phyloP scores from a whole-genome alignment of 2,888 invertebrate species.

The Craniophora ligustri region DNA sequence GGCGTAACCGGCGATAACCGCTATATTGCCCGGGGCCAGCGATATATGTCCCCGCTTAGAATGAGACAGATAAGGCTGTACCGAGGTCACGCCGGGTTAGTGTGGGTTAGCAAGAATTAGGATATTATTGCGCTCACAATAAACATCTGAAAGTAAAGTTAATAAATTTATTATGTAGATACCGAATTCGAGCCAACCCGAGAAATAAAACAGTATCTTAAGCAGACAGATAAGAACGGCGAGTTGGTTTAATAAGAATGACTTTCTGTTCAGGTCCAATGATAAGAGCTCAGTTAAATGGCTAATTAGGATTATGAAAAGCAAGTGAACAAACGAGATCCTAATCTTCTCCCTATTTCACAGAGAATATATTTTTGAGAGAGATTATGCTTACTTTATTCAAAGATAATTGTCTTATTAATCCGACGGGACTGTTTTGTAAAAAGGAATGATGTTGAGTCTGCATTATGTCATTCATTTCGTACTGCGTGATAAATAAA shows the following conservation, averaged over 20 bases:
- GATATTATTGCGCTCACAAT: too few species aligned
- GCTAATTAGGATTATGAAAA: conserved; percentile 73
- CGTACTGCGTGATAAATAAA: conserved; percentile 17
- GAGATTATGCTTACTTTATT: conserved; percentile 54
- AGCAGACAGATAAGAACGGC: conserved; percentile 52
- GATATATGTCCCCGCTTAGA: too few species aligned
- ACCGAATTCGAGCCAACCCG: conserved; percentile 15
- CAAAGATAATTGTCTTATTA: conserved; percentile 62
- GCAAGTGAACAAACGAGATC: conserved; percentile 72
- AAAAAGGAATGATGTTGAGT: conserved; percentile 42
- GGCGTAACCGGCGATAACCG: neutral
- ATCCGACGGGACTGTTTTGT: conserved; percentile 51
- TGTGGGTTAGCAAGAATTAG: too few species aligned
- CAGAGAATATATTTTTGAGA: conserved; percentile 42
- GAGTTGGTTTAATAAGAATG: conserved; percentile 53
- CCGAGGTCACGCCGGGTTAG: too few species aligned
- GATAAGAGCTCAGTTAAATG: conserved; percentile 55
- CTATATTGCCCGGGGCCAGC: neutral
- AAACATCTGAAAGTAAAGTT: conserved; percentile 18
- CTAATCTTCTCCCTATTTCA: conserved; percentile 66
- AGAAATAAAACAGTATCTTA: conserved; percentile 40
- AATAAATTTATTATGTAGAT: conserved; percentile 30
- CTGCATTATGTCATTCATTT: conserved; percentile 21
- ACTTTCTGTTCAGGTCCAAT: conserved; percentile 52
- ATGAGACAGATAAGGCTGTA: too few species aligned